Evolutionary conservation across 2,797 vertebrate species (phyloP), one percentile per base, ranked within the genome.

Genomic region (Micropoecilia bifurca): DNA sequence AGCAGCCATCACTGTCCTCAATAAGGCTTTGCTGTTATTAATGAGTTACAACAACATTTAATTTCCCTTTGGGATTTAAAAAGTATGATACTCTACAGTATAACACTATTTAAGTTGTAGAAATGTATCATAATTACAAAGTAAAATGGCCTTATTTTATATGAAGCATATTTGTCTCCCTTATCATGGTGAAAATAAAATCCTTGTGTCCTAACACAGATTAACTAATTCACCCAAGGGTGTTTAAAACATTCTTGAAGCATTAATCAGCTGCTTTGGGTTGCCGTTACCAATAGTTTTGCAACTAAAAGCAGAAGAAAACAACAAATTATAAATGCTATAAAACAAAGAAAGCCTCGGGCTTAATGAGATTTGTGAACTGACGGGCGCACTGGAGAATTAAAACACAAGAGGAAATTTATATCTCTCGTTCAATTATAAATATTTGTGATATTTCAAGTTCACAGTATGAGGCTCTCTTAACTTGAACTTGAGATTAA

Each of bases 361-460:
- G 82, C 73, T 90, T 87, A 87, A 87, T 91, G 86, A 89, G 84
- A 79, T 86, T 74, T 73, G 88, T 87, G 87, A 84, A 81, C 82
- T 77, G 76, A 85, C 46, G 50, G 61, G 46, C 50, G 13, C 89
- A 69, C 57, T 50, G 68, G 83, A 84, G 84, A 88, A 77, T 66
- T 83, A 69, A 81, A 88, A 81, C 75, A 30, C 63, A 5, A 74
- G 25, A 85, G 61, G 74, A 76, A 85, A 82, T 69, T 48, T 39
- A 85, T 61, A 87, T 33, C 47, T 75, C 63, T 83, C 61, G 68
- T 71, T 57, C 46, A 74, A 50, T 75, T 84, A 80, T 66, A 82
- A 80, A 81, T 80, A 78, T 61, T 81, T 75, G 68, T 74, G 48
- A 77, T 76, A 74, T 73, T 85, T 82, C 55, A 83, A 74, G 43